phyloP scores from a whole-genome alignment of 2,113 vertebrate genomes.

The Dascyllus trimaculatus region DNA sequence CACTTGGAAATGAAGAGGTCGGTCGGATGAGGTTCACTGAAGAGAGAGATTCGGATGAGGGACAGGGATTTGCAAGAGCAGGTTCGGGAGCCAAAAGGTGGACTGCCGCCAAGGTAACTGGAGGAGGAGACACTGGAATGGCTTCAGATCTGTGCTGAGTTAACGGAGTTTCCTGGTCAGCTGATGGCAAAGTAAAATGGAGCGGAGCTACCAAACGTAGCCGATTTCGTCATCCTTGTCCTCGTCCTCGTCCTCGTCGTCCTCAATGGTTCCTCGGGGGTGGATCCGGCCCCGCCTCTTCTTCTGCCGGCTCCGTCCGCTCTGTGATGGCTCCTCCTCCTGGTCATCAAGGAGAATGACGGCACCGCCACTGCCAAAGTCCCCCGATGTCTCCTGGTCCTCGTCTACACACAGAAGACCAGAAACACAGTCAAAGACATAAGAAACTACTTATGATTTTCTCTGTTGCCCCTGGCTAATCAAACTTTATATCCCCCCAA shows the following conservation, averaged over 20 bases:
- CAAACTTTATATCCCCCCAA: neutral
- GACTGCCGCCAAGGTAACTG: constrained; percentile 64
- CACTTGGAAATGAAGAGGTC: constrained; percentile 48
- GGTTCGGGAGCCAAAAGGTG: constrained; percentile 63
- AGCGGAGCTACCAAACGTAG: constrained; percentile 87
- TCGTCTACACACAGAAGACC: constrained; percentile 83
- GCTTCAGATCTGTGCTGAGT: constrained; percentile 87
- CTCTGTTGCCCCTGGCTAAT: neutral
- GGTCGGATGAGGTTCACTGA: constrained; percentile 44
- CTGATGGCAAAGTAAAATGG: constrained; percentile 67
- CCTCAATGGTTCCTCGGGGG: constrained; percentile 90
- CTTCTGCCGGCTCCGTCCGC: constrained; percentile 85
- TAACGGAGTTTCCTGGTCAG: constrained; percentile 81
- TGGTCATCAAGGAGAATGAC: constrained; percentile 93
- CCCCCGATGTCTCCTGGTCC: constrained; percentile 95
- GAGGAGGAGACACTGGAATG: constrained; percentile 81
- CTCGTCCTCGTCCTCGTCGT: constrained; percentile 95
- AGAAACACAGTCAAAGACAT: constrained; percentile 25
- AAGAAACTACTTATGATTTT: neutral
- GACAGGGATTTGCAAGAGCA: constrained; percentile 50
- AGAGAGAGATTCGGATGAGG: constrained; percentile 41
- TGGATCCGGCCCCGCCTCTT: constrained; percentile 88
- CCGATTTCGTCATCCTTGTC: constrained; percentile 95
- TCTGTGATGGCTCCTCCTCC: constrained; percentile 89
- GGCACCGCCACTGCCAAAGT: constrained; percentile 94